Conservation (phyloP, 2,113 vertebrate genomes). For the Plecturocebus donacophilus region DNA sequence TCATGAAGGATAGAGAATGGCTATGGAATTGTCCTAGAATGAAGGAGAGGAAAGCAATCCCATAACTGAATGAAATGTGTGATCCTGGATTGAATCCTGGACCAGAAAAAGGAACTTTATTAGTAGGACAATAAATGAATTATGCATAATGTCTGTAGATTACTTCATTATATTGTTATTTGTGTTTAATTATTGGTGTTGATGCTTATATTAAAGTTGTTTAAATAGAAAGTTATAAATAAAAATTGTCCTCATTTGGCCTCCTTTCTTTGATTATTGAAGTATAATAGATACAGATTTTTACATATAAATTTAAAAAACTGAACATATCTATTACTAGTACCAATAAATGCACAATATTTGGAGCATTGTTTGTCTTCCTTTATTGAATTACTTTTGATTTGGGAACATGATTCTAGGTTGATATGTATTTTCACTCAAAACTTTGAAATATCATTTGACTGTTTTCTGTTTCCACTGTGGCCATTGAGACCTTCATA, state of each 20-base stretch:
- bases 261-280: neutral
- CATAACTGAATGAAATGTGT: neutral
- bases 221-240: neutral
- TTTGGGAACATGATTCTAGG: neutral
- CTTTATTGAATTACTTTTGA: neutral
- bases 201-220: neutral
- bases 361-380: neutral
- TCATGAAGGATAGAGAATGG: neutral
- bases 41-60: neutral
- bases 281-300: neutral
- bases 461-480: neutral
- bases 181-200: neutral
- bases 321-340: neutral
- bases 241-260: neutral
- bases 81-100: neutral
- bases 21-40: too few relatives aligned
- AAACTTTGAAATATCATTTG: neutral
- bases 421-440: neutral
- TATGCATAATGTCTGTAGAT: neutral
- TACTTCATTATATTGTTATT: neutral
- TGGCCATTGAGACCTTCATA: neutral
- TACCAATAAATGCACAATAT: neutral
- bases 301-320: neutral
- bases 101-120: neutral
- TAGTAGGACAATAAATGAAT: neutral